phyloP scores from a whole-genome alignment of 2,797 vertebrate species.

The Nothura maculosa region DNA sequence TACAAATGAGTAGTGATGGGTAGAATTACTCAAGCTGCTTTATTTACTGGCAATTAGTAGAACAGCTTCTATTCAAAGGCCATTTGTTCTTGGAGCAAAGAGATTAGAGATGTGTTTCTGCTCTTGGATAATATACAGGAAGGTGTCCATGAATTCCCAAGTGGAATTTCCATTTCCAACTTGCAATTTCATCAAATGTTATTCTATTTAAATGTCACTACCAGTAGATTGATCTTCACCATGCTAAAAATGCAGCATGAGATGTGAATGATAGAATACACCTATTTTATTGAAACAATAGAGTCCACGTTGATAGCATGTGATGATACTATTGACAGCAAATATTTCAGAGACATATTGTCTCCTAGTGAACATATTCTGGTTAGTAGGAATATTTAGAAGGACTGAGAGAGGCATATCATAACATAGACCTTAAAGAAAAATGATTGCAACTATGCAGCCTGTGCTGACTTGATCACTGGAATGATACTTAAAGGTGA shows the following conservation, averaged over 20 bases:
- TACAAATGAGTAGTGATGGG: neutral
- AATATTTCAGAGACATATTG: neutral
- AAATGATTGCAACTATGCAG: neutral
- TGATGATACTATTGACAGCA: neutral
- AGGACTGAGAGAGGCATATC: neutral
- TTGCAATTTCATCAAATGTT: neutral
- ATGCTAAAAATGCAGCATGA: neutral
- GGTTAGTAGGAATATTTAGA: neutral
- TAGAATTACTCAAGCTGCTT: neutral
- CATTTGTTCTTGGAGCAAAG: neutral
- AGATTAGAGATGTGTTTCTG: neutral
- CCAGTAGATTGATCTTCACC: neutral
- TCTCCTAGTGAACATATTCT: constrained; percentile 22
- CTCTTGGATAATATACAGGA: neutral
- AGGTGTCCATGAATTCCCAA: neutral
- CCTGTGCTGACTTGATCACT: neutral
- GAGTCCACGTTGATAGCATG: neutral
- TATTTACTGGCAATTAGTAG: neutral
- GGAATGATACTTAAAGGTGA: neutral
- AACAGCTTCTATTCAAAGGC: neutral
- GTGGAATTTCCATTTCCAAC: neutral
- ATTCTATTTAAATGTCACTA: neutral
- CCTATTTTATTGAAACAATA: neutral
- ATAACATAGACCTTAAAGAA: neutral
- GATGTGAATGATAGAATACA: neutral